Conservation (phyloP, 2,888 invertebrate genomes). For the Cataglyphis livida region DNA sequence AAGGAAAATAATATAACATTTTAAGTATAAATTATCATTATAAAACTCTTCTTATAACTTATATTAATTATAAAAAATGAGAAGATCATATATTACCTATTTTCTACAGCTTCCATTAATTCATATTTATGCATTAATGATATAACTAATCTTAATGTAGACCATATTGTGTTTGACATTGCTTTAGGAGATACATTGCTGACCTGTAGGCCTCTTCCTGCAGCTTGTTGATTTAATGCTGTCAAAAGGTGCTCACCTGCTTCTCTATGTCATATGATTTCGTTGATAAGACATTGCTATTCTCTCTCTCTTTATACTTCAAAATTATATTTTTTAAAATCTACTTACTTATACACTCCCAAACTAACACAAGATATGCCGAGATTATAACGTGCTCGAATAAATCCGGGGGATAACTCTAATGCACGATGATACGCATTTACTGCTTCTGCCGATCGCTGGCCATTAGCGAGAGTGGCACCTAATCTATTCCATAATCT, state of each 20-base stretch:
- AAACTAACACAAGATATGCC: slow-evolving; percentile 99
- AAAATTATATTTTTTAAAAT: slow-evolving; percentile 18
- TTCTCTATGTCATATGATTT: slow-evolving; percentile 87
- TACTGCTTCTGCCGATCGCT: slow-evolving; percentile 97
- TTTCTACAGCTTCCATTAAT: slow-evolving; percentile 87
- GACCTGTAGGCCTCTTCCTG: slow-evolving; percentile 88
- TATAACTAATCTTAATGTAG: slow-evolving; percentile 94
- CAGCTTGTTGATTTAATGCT: slow-evolving; percentile 96
- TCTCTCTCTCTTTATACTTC: background rate
- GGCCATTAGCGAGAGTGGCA: slow-evolving; percentile 98
- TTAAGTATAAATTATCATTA: slow-evolving; percentile 5
- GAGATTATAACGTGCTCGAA: slow-evolving; percentile 98
- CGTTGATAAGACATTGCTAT: background rate
- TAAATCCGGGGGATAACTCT: slow-evolving; percentile 97
- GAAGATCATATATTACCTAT: slow-evolving; percentile 82
- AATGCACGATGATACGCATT: slow-evolving; percentile 97
- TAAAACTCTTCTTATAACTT: background rate
- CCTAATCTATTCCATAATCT: slow-evolving; percentile 98
- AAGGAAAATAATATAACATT: background rate
- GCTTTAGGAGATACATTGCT: slow-evolving; percentile 86
- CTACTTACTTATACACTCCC: slow-evolving; percentile 91
- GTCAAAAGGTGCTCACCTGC: slow-evolving; percentile 98
- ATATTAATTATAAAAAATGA: slow-evolving; percentile 18
- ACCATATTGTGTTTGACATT: slow-evolving; percentile 98
- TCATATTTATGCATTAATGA: slow-evolving; percentile 90